These are phyloP conservation scores for Echiichthys vipera DNA, from an alignment of 2,797 vertebrate species.

Conservation along the genomic window DNA sequence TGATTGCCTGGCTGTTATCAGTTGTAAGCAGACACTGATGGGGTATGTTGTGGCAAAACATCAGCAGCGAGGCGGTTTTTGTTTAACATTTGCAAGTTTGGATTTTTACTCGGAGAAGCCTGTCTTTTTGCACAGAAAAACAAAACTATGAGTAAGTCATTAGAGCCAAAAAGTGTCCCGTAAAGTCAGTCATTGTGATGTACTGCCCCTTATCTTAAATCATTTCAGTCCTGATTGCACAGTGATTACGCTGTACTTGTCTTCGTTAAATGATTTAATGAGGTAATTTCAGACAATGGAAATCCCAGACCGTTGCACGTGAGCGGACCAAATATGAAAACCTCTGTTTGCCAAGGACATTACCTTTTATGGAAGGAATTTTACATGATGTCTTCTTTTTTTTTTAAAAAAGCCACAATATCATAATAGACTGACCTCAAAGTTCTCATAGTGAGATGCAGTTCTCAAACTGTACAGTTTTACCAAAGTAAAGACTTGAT, in stretches of 20 bases:
- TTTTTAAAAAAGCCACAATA: neutral
- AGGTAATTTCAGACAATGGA: slow-evolving; percentile 11
- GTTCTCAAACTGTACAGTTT: neutral
- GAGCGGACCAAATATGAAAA: slow-evolving; percentile 16
- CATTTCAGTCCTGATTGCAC: slow-evolving; percentile 13
- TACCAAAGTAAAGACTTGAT: neutral
- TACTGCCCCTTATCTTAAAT: slow-evolving; percentile 9
- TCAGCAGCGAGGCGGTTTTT: slow-evolving; percentile 79
- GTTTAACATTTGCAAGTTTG: slow-evolving; percentile 77
- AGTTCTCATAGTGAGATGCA: neutral
- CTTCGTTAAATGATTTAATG: slow-evolving; percentile 24
- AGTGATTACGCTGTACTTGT: slow-evolving; percentile 3
- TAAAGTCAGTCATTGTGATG: neutral
- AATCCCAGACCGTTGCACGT: slow-evolving; percentile 22
- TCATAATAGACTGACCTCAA: neutral
- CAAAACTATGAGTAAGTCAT: slow-evolving; percentile 12
- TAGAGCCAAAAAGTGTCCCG: neutral
- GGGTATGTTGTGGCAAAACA: slow-evolving; percentile 82
- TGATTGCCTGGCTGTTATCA: slow-evolving; percentile 88
- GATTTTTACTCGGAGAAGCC: slow-evolving; percentile 21
- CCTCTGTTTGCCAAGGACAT: slow-evolving; percentile 34
- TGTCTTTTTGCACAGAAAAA: neutral
- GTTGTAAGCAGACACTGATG: slow-evolving; percentile 89
- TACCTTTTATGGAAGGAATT: slow-evolving; percentile 36
- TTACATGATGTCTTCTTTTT: slow-evolving; percentile 17